Evolutionary conservation across 2,797 vertebrate species (phyloP).

Genomic region (Darevskia nairensis): DNA sequence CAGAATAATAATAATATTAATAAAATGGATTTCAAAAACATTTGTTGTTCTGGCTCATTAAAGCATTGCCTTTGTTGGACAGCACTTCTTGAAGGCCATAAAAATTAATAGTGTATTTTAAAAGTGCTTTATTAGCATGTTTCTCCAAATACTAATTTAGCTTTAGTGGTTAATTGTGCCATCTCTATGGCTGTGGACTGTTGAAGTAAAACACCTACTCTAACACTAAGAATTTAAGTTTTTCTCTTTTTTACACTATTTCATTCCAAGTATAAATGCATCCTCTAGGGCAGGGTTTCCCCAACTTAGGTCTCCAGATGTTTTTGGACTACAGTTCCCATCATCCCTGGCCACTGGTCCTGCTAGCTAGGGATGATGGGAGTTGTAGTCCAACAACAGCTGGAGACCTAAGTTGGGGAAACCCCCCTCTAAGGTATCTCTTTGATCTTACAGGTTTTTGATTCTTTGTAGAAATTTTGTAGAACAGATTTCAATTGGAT

Average conservation of each 20-base stretch:
- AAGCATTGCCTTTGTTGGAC: constrained; percentile 69
- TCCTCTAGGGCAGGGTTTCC: background rate
- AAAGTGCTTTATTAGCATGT: constrained; percentile 73
- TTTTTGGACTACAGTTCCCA: too few species aligned
- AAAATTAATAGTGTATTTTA: constrained; percentile 79
- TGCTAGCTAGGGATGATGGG: too few species aligned
- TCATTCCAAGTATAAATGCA: background rate
- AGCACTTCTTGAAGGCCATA: constrained; percentile 73
- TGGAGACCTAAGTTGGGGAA: too few species aligned
- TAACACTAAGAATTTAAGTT: constrained; percentile 37
- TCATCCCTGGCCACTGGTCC: too few species aligned
- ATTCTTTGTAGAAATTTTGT: constrained; percentile 23
- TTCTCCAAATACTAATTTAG: constrained; percentile 75
- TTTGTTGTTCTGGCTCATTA: constrained; percentile 78
- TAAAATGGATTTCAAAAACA: constrained; percentile 69
- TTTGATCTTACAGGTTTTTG: background rate
- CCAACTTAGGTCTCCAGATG: too few species aligned
- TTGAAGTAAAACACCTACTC: constrained; percentile 48
- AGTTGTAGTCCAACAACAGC: too few species aligned
- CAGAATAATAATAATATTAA: constrained; percentile 55
- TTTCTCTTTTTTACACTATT: constrained; percentile 42
- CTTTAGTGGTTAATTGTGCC: constrained; percentile 66
- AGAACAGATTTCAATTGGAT: constrained; percentile 32
- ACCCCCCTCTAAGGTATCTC: background rate
- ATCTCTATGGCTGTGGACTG: constrained; percentile 45